Evolutionary conservation across 1,140 invertebrate genomes (phyloP), one percentile per base, ranked within the genome.

Genomic region (Cataglyphis hispanica): DNA sequence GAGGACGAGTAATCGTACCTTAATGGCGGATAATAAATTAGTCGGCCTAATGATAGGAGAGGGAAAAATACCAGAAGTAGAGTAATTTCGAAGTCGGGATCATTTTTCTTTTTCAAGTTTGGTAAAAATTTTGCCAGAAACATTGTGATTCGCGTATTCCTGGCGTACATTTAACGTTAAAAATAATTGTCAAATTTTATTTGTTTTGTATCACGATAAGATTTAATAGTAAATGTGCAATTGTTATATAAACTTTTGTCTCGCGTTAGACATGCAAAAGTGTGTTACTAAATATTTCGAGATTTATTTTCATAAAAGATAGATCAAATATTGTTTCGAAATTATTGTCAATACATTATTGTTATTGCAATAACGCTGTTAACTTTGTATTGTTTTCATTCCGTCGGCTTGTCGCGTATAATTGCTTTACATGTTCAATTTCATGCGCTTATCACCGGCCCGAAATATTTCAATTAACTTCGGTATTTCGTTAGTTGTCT

Each of bases 1-100:
- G 64, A 43, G 60, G 13, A 53, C 76, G 64, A 69, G 76, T 89
- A 89, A 89, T 77, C 69, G 61, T 50, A 50, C 40, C 46, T 60
- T 89, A 86, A 89, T 83, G 63, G 40, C 27, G 5, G 63, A 56
- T 77, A 77, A 88, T 86, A 89, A 86, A 86, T 89, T 89, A 81
- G 16, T 72, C 66, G 69, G 11, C 0, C 11, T 81, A 81, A 81
- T 43, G n/a, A 27, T 13, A 53, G 19, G 25, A 16, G 19, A 50
- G 22, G 43, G 37, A 58, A 31, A 8, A 40, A 50, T 53, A 40
- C 6, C 6, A n/a, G 13, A 50, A n/a, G 16, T 16, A 25, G 16
- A 78, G 31, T 53, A 60, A 81, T 72, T 72, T 11, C 25, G 25
- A 81, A 56, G 34, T 60, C 19, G 34, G 1, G 34, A 43, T 81